phyloP scores from a whole-genome alignment of 35 echinoderm and acorn worm species.

The Ophiothrix spiculata region DNA sequence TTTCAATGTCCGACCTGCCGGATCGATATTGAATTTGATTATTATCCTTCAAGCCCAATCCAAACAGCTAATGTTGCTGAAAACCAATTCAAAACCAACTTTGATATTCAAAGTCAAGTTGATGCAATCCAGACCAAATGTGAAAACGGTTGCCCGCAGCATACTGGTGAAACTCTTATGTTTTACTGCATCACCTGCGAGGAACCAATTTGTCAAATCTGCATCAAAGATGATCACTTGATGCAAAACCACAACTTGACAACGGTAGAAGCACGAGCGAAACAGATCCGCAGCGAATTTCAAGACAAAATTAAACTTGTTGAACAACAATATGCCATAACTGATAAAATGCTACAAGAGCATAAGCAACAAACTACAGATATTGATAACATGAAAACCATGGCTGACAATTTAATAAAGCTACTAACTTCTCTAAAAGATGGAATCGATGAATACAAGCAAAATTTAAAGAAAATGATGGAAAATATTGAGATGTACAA shows the following conservation, averaged over 20 bases:
- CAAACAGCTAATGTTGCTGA: no score
- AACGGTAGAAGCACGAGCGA: neutral
- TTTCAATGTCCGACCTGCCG: no score
- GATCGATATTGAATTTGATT: no score
- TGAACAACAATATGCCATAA: neutral
- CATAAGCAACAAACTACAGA: neutral
- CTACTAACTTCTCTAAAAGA: neutral
- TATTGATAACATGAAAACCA: neutral
- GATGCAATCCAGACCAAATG: neutral
- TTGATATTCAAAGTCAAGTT: neutral
- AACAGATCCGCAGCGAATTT: neutral
- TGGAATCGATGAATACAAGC: neutral
- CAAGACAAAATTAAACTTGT: no score
- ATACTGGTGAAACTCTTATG: neutral
- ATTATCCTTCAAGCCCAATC: no score
- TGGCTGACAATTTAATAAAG: neutral
- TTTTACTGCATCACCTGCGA: neutral
- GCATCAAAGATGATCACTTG: neutral
- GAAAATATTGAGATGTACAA: neutral
- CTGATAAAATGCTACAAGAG: neutral
- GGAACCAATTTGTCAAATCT: neutral
- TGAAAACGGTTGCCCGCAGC: neutral
- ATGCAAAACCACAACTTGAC: neutral
- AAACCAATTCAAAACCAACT: no score
- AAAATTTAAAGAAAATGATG: neutral